Conservation (phyloP, 2,113 vertebrate genomes). For the Orcinus orca region DNA sequence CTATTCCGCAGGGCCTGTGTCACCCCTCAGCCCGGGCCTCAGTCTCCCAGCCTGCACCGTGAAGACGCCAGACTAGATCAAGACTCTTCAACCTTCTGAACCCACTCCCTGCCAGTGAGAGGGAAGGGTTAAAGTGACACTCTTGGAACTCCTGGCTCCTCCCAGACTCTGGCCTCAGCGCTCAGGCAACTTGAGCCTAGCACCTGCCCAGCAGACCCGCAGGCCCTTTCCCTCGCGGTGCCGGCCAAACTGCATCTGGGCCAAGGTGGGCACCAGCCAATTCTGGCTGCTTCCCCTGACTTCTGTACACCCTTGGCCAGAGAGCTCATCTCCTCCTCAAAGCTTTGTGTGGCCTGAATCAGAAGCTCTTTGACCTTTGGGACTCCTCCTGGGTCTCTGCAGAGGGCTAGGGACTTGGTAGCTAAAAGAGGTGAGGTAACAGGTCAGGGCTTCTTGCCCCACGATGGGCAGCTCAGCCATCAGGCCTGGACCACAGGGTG, state of each 20-base stretch:
- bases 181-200: background rate
- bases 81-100: background rate
- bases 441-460: background rate
- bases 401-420: background rate
- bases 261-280: background rate
- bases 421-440: background rate
- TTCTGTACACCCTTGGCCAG: constrained; percentile 17
- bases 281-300: background rate
- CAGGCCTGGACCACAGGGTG: background rate
- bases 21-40: background rate
- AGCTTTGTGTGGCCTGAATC: background rate
- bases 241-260: background rate
- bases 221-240: background rate
- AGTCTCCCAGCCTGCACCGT: background rate
- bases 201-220: background rate
- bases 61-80: background rate
- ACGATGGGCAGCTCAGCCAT: background rate
- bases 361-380: background rate
- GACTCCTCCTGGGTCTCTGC: background rate
- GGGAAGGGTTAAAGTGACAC: background rate
- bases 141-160: background rate
- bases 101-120: background rate
- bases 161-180: background rate
- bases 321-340: background rate
- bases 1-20: background rate